These are phyloP conservation scores for Asobara japonica DNA, from an alignment of 1,140 invertebrate species.

Conservation along the genomic window DNA sequence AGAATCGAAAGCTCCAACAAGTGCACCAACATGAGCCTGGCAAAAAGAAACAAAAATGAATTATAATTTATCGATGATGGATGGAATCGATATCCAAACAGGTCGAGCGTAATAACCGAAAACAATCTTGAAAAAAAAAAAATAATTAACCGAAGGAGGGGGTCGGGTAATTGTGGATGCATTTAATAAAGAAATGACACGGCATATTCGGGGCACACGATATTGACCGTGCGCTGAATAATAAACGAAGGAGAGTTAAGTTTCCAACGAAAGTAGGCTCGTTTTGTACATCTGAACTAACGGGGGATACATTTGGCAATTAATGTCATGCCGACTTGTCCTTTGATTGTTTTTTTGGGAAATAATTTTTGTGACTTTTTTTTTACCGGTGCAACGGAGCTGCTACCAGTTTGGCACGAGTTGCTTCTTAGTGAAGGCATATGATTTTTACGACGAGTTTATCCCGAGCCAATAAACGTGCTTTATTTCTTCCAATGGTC, in stretches of 20 bases:
- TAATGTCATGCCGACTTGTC: conserved; percentile 34
- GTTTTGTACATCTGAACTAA: conserved; percentile 19
- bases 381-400: conserved; percentile 9
- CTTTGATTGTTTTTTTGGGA: conserved; percentile 8
- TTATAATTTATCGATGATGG: not conserved
- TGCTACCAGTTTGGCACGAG: conserved; percentile 23
- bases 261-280: conserved; percentile 30
- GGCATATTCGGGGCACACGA: conserved; percentile 55
- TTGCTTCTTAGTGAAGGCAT: not conserved
- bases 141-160: conserved; percentile 35
- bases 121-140: conserved; percentile 11
- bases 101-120: not conserved
- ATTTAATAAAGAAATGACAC: conserved; percentile 61
- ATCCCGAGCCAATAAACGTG: conserved; percentile 15
- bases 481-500: not conserved
- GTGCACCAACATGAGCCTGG: not conserved
- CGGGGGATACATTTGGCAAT: conserved; percentile 36
- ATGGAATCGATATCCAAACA: conserved; percentile 39
- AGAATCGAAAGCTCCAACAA: conserved; percentile 28
- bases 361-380: conserved; percentile 6
- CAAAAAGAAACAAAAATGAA: not conserved
- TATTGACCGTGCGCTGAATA: conserved; percentile 48
- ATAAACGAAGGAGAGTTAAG: conserved; percentile 41
- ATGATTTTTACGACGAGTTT: conserved; percentile 28
- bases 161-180: conserved; percentile 48